Conservation (phyloP, 2,797 vertebrate genomes). For the Lepus townsendii region DNA sequence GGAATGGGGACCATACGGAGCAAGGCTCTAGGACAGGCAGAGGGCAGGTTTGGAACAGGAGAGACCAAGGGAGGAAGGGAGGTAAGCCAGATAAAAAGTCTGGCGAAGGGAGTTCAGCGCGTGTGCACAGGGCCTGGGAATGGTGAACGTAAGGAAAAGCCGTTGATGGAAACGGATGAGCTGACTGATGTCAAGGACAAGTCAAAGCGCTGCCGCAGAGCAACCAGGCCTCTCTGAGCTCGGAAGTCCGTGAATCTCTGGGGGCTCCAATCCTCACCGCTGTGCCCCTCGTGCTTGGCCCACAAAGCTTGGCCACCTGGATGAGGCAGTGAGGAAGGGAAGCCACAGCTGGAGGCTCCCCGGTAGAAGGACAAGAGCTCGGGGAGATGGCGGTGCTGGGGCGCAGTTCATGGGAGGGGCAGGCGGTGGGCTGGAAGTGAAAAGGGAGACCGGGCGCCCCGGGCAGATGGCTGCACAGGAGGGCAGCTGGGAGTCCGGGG, state of each 20-base stretch:
- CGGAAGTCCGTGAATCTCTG: neutral
- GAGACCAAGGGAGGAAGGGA: neutral
- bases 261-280: neutral
- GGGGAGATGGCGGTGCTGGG: neutral
- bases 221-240: neutral
- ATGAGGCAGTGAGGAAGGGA: neutral
- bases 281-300: neutral
- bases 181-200: neutral
- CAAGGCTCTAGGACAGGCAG: neutral
- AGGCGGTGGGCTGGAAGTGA: neutral
- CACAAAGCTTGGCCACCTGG: neutral
- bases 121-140: neutral
- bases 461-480: neutral
- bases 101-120: neutral
- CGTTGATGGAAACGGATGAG: neutral
- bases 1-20: neutral
- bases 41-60: neutral
- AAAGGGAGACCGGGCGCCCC: neutral
- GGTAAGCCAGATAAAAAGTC: no score
- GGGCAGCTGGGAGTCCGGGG: neutral
- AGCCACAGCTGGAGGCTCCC: neutral
- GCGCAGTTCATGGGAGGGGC: neutral
- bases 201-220: neutral
- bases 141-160: neutral
- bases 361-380: constrained; percentile 7